Percentiles rank a stretch among this genome's conserved stretches.
Conservation (phyloP, 2,113 vertebrate genomes). For the Phyllostomus hastatus region DNA sequence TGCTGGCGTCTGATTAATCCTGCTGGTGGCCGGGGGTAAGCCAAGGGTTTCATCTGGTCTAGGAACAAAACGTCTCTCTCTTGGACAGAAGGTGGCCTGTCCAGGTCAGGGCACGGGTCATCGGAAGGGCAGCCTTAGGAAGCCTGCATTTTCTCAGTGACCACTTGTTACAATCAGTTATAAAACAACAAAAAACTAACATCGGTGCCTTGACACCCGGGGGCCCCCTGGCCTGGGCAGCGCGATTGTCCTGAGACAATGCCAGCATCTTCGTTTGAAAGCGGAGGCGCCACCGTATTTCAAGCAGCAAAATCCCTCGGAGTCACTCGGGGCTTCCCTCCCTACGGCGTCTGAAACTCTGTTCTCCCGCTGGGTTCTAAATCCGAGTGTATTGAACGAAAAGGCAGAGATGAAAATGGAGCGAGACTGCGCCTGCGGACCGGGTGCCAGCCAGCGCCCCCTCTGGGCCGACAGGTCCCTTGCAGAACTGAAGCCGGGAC, state of each 20-base stretch:
- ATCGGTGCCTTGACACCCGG: slow-evolving; percentile 35
- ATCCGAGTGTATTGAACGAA: neutral
- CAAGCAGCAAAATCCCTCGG: neutral
- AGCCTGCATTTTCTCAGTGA: neutral
- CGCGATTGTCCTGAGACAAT: slow-evolving; percentile 61
- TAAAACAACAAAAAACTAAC: neutral
- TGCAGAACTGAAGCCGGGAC: neutral
- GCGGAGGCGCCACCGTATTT: neutral
- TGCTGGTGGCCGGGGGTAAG: neutral
- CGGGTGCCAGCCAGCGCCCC: neutral
- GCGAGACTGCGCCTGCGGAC: rapidly evolving
- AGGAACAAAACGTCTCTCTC: slow-evolving; percentile 29
- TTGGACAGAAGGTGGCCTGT: slow-evolving; percentile 64
- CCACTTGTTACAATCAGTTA: slow-evolving; percentile 58
- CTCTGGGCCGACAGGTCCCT: neutral
- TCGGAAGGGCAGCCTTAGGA: slow-evolving; percentile 26
- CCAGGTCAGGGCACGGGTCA: slow-evolving; percentile 56
- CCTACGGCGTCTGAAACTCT: neutral
- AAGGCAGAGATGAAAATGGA: neutral
- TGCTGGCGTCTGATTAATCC: slow-evolving; percentile 47
- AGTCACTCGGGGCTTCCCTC: neutral
- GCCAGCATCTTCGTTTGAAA: slow-evolving; percentile 6
- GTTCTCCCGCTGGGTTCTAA: neutral
- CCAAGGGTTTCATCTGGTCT: slow-evolving; percentile 21
- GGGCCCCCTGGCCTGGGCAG: slow-evolving; percentile 24